Percentiles rank a stretch among this genome's conserved stretches.
Evolutionary conservation across 2,888 invertebrate genomes (phyloP).

Genomic region (Chrysolina oricalcia): DNA sequence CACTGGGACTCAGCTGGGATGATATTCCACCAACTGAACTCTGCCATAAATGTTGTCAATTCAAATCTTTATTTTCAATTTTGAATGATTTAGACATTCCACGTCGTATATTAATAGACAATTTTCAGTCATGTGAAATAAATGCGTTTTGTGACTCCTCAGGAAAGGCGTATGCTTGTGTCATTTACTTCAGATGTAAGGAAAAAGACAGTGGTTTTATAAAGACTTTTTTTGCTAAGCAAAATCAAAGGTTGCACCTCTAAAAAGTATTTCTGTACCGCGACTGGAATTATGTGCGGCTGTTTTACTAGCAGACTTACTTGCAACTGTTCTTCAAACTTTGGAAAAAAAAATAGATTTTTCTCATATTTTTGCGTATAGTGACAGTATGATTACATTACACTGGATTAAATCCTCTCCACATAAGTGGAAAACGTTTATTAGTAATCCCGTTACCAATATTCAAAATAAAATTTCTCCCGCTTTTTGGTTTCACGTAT

Average conservation of each 20-base stretch:
- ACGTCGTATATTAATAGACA: not conserved
- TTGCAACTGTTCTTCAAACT: not conserved
- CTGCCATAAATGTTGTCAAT: not conserved
- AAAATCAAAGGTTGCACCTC: conserved; percentile 3
- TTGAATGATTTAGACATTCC: not conserved
- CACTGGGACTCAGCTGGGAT: not conserved
- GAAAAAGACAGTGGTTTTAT: too few relatives aligned
- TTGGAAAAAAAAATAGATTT: not conserved
- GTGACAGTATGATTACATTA: not conserved
- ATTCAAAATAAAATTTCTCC: conserved; percentile 1
- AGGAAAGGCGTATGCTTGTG: not conserved
- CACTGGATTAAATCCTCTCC: not conserved
- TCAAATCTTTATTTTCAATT: not conserved
- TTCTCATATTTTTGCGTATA: not conserved
- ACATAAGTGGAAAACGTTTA: not conserved
- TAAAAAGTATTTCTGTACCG: conserved; percentile 4
- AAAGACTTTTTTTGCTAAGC: not conserved
- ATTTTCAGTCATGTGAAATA: not conserved
- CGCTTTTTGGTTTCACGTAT: too few relatives aligned
- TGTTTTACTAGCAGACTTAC: not conserved
- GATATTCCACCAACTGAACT: not conserved
- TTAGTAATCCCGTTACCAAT: not conserved
- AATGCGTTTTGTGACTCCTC: not conserved
- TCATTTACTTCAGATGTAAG: too few relatives aligned
- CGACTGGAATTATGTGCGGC: too few relatives aligned